These are phyloP conservation scores for Chirona hameri DNA, from an alignment of 2,888 invertebrate genomes.

Conservation along the genomic window DNA sequence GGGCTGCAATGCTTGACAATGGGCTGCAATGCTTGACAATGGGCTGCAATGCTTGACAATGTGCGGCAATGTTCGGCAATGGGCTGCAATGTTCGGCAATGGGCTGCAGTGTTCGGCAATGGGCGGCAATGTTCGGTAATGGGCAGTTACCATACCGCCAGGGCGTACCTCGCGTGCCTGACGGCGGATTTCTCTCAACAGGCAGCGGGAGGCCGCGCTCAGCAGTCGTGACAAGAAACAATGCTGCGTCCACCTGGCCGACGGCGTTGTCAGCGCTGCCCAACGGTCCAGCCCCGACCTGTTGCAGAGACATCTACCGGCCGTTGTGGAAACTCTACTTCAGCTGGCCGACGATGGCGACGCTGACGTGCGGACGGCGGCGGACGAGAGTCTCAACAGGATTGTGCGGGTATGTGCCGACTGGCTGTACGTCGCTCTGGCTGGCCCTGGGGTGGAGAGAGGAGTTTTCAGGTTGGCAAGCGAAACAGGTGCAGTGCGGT, in stretches of 20 bases:
- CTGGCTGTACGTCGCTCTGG: no score
- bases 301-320: constrained; percentile 36
- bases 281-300: constrained; percentile 27
- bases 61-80: not conserved
- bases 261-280: constrained; percentile 41
- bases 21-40: not conserved
- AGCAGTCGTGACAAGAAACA: constrained; percentile 4
- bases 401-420: constrained; percentile 37
- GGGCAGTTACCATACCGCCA: no score
- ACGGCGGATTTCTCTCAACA: not conserved
- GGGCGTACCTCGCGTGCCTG: no score
- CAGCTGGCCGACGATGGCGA: constrained; percentile 38
- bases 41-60: no score
- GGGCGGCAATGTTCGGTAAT: not conserved
- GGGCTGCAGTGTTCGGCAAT: no score
- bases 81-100: not conserved
- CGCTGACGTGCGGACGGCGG: constrained; percentile 40
- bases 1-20: no score
- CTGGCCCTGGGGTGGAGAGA: no score
- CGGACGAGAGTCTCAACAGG: constrained; percentile 39
- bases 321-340: constrained; percentile 38
- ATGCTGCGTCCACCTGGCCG: constrained; percentile 13
- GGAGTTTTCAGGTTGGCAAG: no score
- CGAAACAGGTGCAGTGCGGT: no score
- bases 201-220: not conserved